Percentiles rank a stretch among this genome's conserved stretches.
These are phyloP conservation scores for Gandaritis pyraliata DNA, from an alignment of 2,888 invertebrate species.

Conservation along the genomic window DNA sequence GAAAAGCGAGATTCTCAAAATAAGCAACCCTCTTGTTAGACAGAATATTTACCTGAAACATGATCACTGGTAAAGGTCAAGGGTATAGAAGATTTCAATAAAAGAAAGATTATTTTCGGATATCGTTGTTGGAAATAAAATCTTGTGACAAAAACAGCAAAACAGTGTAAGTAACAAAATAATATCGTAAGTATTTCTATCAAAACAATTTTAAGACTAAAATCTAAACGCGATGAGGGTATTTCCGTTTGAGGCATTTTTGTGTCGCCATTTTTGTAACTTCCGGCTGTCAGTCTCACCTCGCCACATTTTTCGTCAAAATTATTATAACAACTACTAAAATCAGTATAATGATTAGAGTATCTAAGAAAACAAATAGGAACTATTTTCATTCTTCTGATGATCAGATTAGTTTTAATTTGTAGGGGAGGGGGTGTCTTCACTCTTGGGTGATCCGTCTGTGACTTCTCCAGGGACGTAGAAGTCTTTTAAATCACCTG, in stretches of 20 bases:
- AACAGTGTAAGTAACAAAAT: conserved; percentile 3
- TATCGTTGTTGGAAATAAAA: conserved; percentile 17
- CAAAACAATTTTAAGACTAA: conserved; percentile 14
- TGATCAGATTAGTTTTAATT: conserved; percentile 15
- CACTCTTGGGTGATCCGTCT: conserved; percentile 20
- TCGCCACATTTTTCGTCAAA: conserved; percentile 9
- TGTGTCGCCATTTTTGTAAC: conserved; percentile 8
- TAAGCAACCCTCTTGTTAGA: conserved; percentile 22
- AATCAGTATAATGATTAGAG: conserved; percentile 16
- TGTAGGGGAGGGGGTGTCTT: conserved; percentile 12
- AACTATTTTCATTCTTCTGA: conserved; percentile 2
- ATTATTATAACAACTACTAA: conserved; percentile 14
- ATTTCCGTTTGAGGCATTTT: conserved; percentile 1
- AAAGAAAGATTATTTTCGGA: conserved; percentile 14
- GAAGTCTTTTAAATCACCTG: conserved; percentile 54
- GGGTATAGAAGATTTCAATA: conserved; percentile 4
- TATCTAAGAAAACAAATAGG: background rate
- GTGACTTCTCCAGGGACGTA: conserved; percentile 55
- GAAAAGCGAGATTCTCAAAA: conserved; percentile 10
- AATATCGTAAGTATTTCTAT: conserved; percentile 13
- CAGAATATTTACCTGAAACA: conserved; percentile 11
- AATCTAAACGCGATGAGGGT: conserved; percentile 8
- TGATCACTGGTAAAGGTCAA: conserved; percentile 12
- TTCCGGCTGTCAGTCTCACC: conserved; percentile 7
- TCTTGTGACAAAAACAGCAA: conserved; percentile 7